phyloP scores from a whole-genome alignment of 2,797 vertebrate genomes.

The Malurus splendens region DNA sequence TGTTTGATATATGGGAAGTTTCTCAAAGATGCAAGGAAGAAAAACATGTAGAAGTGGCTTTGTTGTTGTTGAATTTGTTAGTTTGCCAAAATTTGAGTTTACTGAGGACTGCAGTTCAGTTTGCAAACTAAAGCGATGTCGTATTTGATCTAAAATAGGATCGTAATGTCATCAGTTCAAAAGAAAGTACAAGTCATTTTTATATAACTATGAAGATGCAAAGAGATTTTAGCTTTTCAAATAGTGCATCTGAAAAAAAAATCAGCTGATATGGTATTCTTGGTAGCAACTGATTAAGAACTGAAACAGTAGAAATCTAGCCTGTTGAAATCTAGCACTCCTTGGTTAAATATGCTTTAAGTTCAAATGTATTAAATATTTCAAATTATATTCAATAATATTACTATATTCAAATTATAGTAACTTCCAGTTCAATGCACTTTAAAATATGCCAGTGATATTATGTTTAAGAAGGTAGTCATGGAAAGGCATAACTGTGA shows the following conservation, averaged over 20 bases:
- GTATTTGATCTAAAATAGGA: conserved; percentile 54
- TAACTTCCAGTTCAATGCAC: background rate
- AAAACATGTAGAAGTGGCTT: conserved; percentile 13
- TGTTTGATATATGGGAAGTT: conserved; percentile 50
- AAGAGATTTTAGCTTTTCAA: background rate
- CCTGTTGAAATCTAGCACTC: background rate
- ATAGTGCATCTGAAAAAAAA: conserved; percentile 4
- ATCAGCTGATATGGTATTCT: background rate
- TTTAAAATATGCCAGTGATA: background rate
- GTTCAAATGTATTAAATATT: background rate
- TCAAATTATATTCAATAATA: too few species aligned
- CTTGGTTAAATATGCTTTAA: background rate
- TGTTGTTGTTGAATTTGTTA: conserved; percentile 54
- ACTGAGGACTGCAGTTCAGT: background rate
- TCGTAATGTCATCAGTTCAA: background rate
- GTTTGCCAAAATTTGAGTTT: conserved; percentile 47
- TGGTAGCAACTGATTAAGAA: background rate
- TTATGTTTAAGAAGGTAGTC: background rate
- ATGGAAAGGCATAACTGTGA: background rate
- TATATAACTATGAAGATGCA: background rate
- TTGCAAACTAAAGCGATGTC: conserved; percentile 15
- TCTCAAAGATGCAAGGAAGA: conserved; percentile 41
- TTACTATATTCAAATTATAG: background rate
- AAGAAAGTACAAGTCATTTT: conserved; percentile 20
- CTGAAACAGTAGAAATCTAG: background rate